phyloP scores from a whole-genome alignment of 2,113 vertebrate species.

The Amphiprion ocellaris region DNA sequence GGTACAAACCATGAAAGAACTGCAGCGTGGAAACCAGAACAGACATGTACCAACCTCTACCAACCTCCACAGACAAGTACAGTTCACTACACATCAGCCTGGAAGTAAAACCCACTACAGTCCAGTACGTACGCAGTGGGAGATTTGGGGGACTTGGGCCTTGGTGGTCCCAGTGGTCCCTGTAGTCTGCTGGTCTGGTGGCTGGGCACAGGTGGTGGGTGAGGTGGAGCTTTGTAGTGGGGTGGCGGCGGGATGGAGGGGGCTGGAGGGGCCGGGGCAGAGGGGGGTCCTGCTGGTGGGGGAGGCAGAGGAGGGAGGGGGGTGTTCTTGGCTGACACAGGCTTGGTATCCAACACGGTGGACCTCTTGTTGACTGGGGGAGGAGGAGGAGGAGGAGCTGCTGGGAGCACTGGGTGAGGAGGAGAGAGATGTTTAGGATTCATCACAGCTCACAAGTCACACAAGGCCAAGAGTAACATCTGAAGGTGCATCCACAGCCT shows the following conservation, averaged over 20 bases:
- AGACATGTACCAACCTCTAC: too few species aligned
- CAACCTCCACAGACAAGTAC: too few species aligned
- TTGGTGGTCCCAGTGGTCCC: conserved; percentile 4
- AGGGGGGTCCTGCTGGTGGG: conserved; percentile 28
- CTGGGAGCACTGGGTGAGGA: conserved; percentile 72
- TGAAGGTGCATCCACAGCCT: too few species aligned
- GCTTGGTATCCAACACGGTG: conserved; percentile 48
- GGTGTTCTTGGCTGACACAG: conserved; percentile 30
- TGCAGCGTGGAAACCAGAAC: too few species aligned
- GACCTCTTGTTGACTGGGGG: conserved; percentile 50
- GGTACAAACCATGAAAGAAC: too few species aligned
- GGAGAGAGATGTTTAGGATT: too few species aligned
- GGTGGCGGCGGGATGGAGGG: conserved; percentile 60
- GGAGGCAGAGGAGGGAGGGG: conserved; percentile 72
- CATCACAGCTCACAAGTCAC: background rate
- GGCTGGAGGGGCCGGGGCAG: conserved; percentile 10
- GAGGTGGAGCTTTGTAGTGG: conserved; percentile 49
- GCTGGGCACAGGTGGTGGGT: conserved; percentile 49
- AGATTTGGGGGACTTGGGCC: conserved; percentile 43
- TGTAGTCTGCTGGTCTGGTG: conserved; percentile 47
- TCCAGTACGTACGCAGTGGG: conserved; percentile 52
- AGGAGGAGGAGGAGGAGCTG: conserved; percentile 56
- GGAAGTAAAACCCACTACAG: background rate
- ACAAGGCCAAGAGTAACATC: too few species aligned
- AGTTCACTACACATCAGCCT: background rate